Conservation (phyloP, 2,797 vertebrate species). For the Hemitrygon akajei region DNA sequence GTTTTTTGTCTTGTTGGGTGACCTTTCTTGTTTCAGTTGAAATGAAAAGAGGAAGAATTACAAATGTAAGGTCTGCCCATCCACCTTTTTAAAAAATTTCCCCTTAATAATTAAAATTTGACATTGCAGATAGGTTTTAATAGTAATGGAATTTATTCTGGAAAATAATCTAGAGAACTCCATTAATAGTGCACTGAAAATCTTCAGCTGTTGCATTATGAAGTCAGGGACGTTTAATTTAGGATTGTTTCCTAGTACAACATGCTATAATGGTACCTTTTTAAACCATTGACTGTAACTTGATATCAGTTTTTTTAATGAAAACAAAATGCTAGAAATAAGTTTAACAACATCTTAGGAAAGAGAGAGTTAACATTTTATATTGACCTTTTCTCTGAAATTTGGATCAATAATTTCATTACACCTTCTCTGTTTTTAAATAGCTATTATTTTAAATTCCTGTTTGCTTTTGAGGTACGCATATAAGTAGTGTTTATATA, state of each 20-base stretch:
- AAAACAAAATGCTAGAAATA: too few species aligned
- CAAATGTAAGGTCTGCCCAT: background rate
- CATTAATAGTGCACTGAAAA: background rate
- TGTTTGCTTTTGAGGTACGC: background rate
- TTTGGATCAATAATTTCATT: background rate
- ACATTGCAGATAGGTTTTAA: too few species aligned
- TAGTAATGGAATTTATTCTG: background rate
- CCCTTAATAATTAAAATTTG: background rate
- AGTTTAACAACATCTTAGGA: too few species aligned
- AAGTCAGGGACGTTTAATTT: background rate
- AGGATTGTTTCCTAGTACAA: background rate
- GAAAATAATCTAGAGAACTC: background rate
- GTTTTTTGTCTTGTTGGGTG: background rate
- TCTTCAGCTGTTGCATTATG: background rate
- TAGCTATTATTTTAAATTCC: background rate
- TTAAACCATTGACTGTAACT: background rate
- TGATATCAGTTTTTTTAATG: background rate
- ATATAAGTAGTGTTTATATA: background rate
- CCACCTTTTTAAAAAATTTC: background rate
- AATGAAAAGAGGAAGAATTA: background rate
- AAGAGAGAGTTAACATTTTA: too few species aligned
- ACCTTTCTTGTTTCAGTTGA: background rate
- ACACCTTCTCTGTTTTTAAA: background rate
- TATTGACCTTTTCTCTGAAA: background rate
- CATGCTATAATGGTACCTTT: background rate